Percentiles rank a stretch among this genome's conserved stretches.
phyloP scores from a whole-genome alignment of 2,797 vertebrate genomes.

The Urophycis tenuis region DNA sequence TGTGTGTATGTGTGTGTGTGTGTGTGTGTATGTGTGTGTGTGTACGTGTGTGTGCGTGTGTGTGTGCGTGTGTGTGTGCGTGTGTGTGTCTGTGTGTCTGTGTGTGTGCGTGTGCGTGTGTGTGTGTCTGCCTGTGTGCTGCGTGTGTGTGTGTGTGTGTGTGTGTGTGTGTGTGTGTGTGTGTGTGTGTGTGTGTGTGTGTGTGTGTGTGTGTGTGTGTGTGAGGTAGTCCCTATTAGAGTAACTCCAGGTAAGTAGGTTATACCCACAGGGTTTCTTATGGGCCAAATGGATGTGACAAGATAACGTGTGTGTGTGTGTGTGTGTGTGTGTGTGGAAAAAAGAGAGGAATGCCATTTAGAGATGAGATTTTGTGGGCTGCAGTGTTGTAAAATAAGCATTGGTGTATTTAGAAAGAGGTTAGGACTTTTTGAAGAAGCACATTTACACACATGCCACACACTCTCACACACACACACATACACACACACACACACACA shows the following conservation, averaged over 20 bases:
- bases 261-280: constrained; percentile 39
- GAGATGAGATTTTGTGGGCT: neutral
- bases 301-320: constrained; percentile 3
- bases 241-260: constrained; percentile 37
- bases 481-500: too few relatives aligned
- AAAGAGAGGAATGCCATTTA: neutral
- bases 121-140: neutral
- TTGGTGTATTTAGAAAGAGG: neutral
- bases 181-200: neutral
- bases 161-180: too few relatives aligned
- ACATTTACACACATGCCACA: neutral
- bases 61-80: constrained; percentile 6
- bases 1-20: constrained; percentile 7
- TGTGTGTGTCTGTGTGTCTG: constrained; percentile 4
- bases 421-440: neutral
- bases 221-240: constrained; percentile 29
- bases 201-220: constrained; percentile 12
- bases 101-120: constrained; percentile 6
- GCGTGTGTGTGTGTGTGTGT: too few relatives aligned
- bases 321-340: constrained; percentile 4
- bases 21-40: neutral
- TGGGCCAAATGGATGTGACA: constrained; percentile 53
- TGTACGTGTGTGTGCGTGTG: neutral
- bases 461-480: neutral
- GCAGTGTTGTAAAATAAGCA: neutral